phyloP scores from a whole-genome alignment of 2,113 vertebrate species.

The Cottus gobio region DNA sequence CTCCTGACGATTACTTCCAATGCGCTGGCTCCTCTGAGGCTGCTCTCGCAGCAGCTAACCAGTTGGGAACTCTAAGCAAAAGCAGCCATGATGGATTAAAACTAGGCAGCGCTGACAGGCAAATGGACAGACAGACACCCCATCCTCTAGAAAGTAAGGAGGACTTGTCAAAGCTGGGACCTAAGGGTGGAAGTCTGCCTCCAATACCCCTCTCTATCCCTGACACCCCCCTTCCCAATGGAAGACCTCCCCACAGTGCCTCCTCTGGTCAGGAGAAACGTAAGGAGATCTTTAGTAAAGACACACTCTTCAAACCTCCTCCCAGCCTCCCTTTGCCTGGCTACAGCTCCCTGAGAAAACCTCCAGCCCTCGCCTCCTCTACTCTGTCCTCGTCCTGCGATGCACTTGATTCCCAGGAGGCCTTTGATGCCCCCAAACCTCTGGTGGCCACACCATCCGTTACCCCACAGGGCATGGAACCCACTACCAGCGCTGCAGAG shows the following conservation, averaged over 20 bases:
- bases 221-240: constrained; percentile 85
- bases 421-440: constrained; percentile 89
- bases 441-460: constrained; percentile 79
- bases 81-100: constrained; percentile 88
- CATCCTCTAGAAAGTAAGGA: constrained; percentile 89
- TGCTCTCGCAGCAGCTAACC: constrained; percentile 86
- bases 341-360: constrained; percentile 89
- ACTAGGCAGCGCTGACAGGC: constrained; percentile 85
- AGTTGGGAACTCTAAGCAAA: constrained; percentile 89
- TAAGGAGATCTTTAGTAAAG: constrained; percentile 97
- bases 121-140: constrained; percentile 87
- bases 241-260: constrained; percentile 86
- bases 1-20: constrained; percentile 93
- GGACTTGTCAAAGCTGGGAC: constrained; percentile 83
- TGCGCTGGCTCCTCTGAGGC: constrained; percentile 92
- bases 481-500: constrained; percentile 85
- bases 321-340: constrained; percentile 88
- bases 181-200: constrained; percentile 75
- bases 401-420: constrained; percentile 88
- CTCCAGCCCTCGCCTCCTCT: constrained; percentile 84
- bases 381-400: constrained; percentile 83
- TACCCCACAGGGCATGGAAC: constrained; percentile 83
- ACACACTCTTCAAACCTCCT: constrained; percentile 94
- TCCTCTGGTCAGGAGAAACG: constrained; percentile 90
- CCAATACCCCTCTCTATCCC: constrained; percentile 79